These are phyloP conservation scores for Agrochola macilenta DNA, from an alignment of 2,888 invertebrate species.

Conservation along the genomic window DNA sequence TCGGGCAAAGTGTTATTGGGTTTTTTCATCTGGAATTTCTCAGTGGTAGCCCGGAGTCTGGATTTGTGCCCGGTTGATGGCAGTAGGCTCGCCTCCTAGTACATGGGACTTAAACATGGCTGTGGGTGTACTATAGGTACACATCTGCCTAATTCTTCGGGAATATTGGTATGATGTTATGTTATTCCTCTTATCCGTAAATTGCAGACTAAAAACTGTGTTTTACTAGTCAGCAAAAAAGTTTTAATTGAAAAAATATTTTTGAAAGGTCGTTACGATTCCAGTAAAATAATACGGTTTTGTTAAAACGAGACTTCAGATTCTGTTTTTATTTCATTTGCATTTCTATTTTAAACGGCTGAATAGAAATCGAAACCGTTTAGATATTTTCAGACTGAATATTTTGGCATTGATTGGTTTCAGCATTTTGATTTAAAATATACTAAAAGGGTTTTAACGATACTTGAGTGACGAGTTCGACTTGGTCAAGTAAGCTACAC, in stretches of 20 bases:
- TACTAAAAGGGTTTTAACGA: not conserved
- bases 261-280: constrained; percentile 27
- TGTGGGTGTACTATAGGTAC: no score
- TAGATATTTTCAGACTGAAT: not conserved
- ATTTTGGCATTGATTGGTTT: constrained; percentile 21
- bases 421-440: not conserved
- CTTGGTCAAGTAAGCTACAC: not conserved
- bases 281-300: constrained; percentile 34
- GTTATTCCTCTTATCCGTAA: constrained; percentile 19
- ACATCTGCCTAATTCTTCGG: no score
- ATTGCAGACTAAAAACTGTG: constrained; percentile 12
- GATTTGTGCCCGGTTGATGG: no score
- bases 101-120: no score
- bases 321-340: constrained; percentile 46
- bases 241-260: constrained; percentile 21
- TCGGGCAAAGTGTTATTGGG: no score
- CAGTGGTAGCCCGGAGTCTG: no score
- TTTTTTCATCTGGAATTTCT: no score
- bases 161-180: no score
- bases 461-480: not conserved
- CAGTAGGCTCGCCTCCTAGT: no score
- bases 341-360: constrained; percentile 24
- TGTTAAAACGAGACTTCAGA: constrained; percentile 21
- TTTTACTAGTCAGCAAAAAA: constrained; percentile 11
- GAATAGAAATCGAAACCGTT: constrained; percentile 20